Base-by-base conservation (phyloP, 2,888 invertebrate species). In the Dynastes maya region DNA sequence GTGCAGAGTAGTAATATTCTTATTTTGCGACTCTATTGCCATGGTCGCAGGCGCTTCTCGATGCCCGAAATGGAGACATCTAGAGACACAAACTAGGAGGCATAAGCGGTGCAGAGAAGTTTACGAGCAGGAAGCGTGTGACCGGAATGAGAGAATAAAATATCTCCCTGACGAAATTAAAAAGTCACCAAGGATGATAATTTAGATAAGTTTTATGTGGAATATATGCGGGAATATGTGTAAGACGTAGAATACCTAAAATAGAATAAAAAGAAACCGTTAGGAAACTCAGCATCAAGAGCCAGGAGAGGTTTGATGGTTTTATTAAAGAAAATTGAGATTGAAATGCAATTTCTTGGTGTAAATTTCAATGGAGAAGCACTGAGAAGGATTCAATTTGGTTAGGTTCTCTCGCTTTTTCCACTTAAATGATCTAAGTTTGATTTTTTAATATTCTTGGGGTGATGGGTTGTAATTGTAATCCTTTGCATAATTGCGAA, bases 141-240 rank as follows among this genome's bases (percentile, higher is more conserved):
- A 79, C 81, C 79, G 64, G 82, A 82, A 82, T 82, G 63, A 45
- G 79, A 77, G 79, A 80, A 80, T 81, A 78, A 82, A 81, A 82
- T 81, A 81, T 82, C 81, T 83, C 67, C 78, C 51, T 70, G 49
- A 27, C 80, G 70, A 81, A 82, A 82, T 82, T 82, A 82, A 82
- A 83, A 83, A 83, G 81, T 81, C 80, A 74, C 79, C 37, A 72
- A 68, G 79, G 79, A 82, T 82, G 80, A 80, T 82, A 80, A 81
- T 80, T 79, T 76, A 77, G 77, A 76, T 65, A 58, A 40, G 67
- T 74, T 61, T 51, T 29, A 29, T 64, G 51, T 1, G 63, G 11
- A 13, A 37, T 37, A 9, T 16, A 9, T 16, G 45, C 11, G 11
- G 29, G 11, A 13, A 37, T 37, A 13, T 8, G 3, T 16, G 11